Percentiles rank a stretch among this genome's conserved stretches.
phyloP scores from a whole-genome alignment of 64 coral and sea anemone genomes.

The Actinia tenebrosa region DNA sequence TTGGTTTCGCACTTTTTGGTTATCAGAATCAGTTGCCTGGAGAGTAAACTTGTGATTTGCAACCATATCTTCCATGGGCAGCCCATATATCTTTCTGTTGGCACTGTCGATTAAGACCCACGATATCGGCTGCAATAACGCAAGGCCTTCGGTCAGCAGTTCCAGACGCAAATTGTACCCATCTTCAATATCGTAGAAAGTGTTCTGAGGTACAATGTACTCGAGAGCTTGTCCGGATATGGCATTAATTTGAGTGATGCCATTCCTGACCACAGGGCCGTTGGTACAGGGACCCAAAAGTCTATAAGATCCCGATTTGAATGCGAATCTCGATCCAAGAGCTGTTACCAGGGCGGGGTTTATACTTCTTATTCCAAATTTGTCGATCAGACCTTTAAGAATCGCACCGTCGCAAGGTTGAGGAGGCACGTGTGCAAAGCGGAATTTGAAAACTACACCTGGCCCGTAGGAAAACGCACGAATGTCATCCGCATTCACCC shows the following conservation, averaged over 20 bases:
- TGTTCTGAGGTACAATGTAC: constrained; percentile 29
- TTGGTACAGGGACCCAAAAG: background rate
- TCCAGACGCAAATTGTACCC: constrained; percentile 13
- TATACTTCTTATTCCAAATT: constrained; percentile 33
- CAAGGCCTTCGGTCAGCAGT: background rate
- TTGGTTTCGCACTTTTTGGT: background rate
- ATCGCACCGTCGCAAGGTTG: constrained; percentile 5
- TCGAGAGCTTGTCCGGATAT: constrained; percentile 23
- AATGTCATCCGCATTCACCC: constrained; percentile 10
- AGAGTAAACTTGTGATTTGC: background rate
- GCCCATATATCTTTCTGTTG: constrained; percentile 17
- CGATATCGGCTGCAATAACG: background rate
- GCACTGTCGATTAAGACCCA: constrained; percentile 23
- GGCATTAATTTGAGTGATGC: background rate
- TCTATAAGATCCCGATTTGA: constrained; percentile 25
- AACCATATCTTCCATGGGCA: constrained; percentile 14
- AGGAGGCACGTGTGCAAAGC: constrained; percentile 19
- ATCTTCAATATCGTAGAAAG: constrained; percentile 44
- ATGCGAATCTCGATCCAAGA: constrained; percentile 6
- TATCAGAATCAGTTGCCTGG: constrained; percentile 17
- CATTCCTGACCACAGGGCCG: background rate
- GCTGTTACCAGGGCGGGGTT: constrained; percentile 3
- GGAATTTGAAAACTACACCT: constrained; percentile 47
- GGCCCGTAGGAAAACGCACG: constrained; percentile 28
- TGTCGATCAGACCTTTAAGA: constrained; percentile 14